Base-by-base conservation (phyloP, 1,140 invertebrate genomes). In the Cephus cinctus region DNA sequence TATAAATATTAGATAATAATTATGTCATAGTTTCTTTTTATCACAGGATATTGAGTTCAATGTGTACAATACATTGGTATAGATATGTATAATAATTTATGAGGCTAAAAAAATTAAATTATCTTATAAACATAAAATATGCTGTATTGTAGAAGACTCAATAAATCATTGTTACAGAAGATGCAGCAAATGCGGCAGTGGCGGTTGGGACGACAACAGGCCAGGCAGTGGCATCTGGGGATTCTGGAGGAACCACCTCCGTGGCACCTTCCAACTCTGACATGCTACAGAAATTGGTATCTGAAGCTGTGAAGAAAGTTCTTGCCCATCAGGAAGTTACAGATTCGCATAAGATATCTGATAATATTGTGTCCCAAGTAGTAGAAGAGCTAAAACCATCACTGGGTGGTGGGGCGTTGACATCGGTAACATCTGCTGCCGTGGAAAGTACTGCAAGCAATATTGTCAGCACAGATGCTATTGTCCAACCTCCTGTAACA, bases 251-350 rank as follows among this genome's bases (percentile, higher is more conserved):
- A 44, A 2, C 52, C 14, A 12, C 34, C 11, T 15, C 45, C 1
- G 47, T 35, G 12, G 27, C 55, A 32, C 6, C 9, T 6, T 42
- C 57, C 3, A 56, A 63, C 40, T 56, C 63, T 2, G 63, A 71
- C 9, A 59, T 71, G 23, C 43, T 79, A 6, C 69, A 77, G 35
- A 69, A 79, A 46, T 50, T 80, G 35, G 75, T 81, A 9, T 70
- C 75, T 1, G 76, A 79, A 52, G 75, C 78, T n/a, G 72, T 80
- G 0, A 77, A 76, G 36, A 78, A 78, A 47, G 73, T 76, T 2
- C 50, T 81, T 2, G 71, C 62, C 5, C 65, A 73, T 56, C 73
- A 74, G 46, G 64, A 69, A 36, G 61, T 70, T 11, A 43, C 65
- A 0, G 60, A 73, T 38, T 59, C 69, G 3, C 65, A 65, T n/a